Conservation (phyloP, 2,113 vertebrate species). For the Apeltes quadracus region DNA sequence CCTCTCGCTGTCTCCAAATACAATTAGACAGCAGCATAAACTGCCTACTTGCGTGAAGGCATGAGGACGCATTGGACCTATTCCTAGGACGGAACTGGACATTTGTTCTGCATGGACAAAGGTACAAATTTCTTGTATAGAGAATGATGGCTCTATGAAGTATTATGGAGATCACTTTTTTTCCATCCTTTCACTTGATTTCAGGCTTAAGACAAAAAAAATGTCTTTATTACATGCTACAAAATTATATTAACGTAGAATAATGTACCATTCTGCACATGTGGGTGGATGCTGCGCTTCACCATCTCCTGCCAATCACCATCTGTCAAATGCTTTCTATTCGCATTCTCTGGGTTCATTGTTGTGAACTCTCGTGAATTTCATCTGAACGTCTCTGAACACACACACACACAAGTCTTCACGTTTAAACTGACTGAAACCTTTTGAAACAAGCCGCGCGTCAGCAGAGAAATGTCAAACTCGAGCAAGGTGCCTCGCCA, state of each 20-base stretch:
- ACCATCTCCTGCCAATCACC: constrained; percentile 7
- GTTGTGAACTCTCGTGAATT: neutral
- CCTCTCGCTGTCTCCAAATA: neutral
- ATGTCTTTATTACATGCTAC: neutral
- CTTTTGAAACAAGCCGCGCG: neutral
- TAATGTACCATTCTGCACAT: neutral
- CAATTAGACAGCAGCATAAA: neutral
- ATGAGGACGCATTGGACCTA: too few species aligned
- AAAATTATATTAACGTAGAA: neutral
- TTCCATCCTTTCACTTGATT: neutral
- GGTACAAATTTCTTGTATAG: neutral
- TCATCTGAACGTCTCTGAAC: neutral
- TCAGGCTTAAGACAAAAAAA: neutral
- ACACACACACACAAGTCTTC: neutral
- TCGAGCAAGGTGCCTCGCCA: constrained; percentile 3
- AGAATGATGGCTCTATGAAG: neutral
- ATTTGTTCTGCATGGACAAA: neutral
- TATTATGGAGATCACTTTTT: too few species aligned
- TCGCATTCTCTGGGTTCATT: neutral
- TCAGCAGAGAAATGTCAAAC: constrained; percentile 13
- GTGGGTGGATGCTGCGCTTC: constrained; percentile 9
- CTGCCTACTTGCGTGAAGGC: neutral
- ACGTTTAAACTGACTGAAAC: neutral
- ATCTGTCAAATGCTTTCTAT: constrained; percentile 30
- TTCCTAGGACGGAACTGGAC: too few species aligned